Conservation (phyloP, 2,113 vertebrate species). For the Xerus inauris region DNA sequence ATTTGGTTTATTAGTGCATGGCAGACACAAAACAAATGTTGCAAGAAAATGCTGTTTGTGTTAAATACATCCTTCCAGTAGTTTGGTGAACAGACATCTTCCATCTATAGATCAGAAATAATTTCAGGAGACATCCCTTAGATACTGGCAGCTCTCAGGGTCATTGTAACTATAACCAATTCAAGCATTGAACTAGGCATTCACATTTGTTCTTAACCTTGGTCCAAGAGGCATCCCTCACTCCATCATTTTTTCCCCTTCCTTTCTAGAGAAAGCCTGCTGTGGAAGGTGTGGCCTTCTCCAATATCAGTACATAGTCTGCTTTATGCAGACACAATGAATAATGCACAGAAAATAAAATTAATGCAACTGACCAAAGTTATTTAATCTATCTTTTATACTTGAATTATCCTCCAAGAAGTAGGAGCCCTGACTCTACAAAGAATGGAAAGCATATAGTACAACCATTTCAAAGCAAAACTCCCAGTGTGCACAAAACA, state of each 20-base stretch:
- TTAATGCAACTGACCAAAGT: not conserved
- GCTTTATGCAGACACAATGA: slow-evolving; percentile 42
- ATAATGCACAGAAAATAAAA: slow-evolving; percentile 34
- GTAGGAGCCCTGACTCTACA: not conserved
- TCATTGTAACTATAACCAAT: not conserved
- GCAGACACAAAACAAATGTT: slow-evolving; percentile 39
- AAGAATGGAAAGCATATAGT: slow-evolving; percentile 57
- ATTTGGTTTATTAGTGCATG: slow-evolving; percentile 64
- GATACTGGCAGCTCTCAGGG: not conserved
- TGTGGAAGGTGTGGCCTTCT: slow-evolving; percentile 53
- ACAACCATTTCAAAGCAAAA: slow-evolving; percentile 74
- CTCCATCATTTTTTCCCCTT: not conserved
- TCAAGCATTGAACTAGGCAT: not conserved
- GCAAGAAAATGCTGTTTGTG: not conserved
- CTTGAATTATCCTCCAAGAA: slow-evolving; percentile 35
- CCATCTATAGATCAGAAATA: not conserved
- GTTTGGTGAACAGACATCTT: slow-evolving; percentile 14
- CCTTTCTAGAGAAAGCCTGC: slow-evolving; percentile 58
- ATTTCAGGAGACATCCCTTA: not conserved
- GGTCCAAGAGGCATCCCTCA: not conserved
- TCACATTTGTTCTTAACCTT: slow-evolving; percentile 46
- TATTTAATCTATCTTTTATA: slow-evolving; percentile 45
- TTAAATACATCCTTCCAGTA: not conserved
- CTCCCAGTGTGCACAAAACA: slow-evolving; percentile 75
- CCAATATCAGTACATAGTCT: not conserved